Evolutionary conservation across 1,140 invertebrate genomes (phyloP), one percentile per base, ranked within the genome.

Genomic region (Ephestia elutella): DNA sequence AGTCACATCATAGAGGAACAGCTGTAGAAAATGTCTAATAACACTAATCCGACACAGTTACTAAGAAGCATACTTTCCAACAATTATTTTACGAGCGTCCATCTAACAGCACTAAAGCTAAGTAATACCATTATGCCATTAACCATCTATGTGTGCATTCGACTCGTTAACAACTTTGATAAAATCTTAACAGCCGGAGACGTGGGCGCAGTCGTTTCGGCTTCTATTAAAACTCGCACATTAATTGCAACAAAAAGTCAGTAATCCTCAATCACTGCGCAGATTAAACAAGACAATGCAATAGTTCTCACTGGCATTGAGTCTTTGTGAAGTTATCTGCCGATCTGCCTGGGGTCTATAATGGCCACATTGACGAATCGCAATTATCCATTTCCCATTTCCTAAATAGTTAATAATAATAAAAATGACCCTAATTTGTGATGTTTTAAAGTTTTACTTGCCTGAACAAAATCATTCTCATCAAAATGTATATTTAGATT

Each of bases 41-140:
- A n/a, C n/a, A 44, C 38, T 15, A 15, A n/a, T 4, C 38, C 10
- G 13, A 35, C 32, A 35, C 38, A 44, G 13, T 44, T 44, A 15
- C 38, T 44, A 44, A 44, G 38, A 44, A 35, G 15, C 13, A 44
- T 44, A 5, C 38, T n/a, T 44, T 32, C 11, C 38, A n/a, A 44
- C 38, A 44, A 44, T 44, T 15, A 44, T 44, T 17, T 44, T 15
- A 44, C 38, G 38, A 44, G 5, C n/a, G 15, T 44, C n/a, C 38
- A 44, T 44, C 38, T 17, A 44, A 15, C 38, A 15, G 38, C 38
- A 44, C 10, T 44, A 44, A 44, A 44, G 38, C 38, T 44, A 44
- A 44, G 38, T 15, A 44, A 44, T 44, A 44, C 13, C 38, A 44
- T 44, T 44, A 44, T 44, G 32, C 32, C 32, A 38, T 38, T 38